Evolutionary conservation across 2,113 vertebrate genomes (phyloP), one percentile per base, ranked within the genome.

Genomic region (Apaloderma vittatum): DNA sequence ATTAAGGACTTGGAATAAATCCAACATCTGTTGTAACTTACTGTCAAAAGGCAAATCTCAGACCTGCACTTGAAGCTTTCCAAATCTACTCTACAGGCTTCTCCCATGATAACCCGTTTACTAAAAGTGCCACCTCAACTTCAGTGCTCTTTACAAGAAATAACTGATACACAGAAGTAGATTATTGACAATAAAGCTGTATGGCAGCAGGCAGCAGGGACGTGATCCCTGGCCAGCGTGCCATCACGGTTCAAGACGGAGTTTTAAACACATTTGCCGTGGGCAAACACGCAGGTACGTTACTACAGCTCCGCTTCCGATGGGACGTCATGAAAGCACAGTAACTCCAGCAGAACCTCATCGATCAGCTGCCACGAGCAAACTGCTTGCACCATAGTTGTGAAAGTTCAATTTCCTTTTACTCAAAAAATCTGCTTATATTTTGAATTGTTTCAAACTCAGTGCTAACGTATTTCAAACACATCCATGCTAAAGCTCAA

Each of bases 11-110:
- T 93, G 96, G 94, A 88, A 70, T 49, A 74, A 80, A 86, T 88
- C 94, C 96, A 96, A 93, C 81, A 83, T 88, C 85, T 96, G 75
- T 52, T 96, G 81, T 70, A 97, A 94, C 82, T 85, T 78, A 83
- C 95, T 22, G 51, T 83, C 58, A 76, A 88, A 90, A 80, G 66
- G 67, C 91, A 88, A 40, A 92, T 62, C 75, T 96, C 86, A 74
- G 84, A 90, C 48, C 51, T 63, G 55, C 63, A 62, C 80, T 77
- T 30, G 32, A 84, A 91, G 84, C 63, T 84, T 59, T 30, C 34
- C 63, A 29, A 86, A 55, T 37, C 62, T 17, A n/a, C 65, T 52
- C 3, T 6, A 34, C 2, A 2, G 59, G 40, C 59, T 51, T 71
- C 37, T 81, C 57, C 70, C 34, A 34, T 1, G 51, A 58, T 11